Percentiles rank a stretch among this genome's conserved stretches.
These are phyloP conservation scores for Protomyctophum bolini DNA, from an alignment of 2,113 vertebrate species.

Conservation along the genomic window DNA sequence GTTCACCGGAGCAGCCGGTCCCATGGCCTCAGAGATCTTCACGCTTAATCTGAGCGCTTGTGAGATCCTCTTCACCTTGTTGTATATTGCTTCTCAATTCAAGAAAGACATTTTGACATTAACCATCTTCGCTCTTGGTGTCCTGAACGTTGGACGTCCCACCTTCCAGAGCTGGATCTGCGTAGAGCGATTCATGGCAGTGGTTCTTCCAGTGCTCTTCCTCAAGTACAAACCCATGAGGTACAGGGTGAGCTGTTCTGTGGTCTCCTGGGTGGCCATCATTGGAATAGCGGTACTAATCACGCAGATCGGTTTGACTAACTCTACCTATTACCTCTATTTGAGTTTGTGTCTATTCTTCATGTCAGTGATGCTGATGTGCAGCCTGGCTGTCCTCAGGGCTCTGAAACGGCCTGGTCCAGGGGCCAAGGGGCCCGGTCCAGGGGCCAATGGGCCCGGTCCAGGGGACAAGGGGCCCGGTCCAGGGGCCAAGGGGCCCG, in stretches of 20 bases:
- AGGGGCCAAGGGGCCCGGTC: too few species aligned
- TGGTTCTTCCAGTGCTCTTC: conserved; percentile 39
- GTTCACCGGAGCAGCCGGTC: neutral
- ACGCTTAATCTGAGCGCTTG: conserved; percentile 28
- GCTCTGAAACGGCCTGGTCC: conserved; percentile 7
- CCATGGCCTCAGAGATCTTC: conserved; percentile 29
- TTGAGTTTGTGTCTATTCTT: too few species aligned
- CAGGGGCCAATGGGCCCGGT: too few species aligned
- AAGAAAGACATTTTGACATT: rapidly evolving
- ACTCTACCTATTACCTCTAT: too few species aligned
- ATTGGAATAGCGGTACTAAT: too few species aligned
- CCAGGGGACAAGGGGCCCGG: too few species aligned
- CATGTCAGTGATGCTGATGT: neutral
- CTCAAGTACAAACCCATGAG: conserved; percentile 36
- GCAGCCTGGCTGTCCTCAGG: conserved; percentile 19
- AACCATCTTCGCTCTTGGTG: neutral
- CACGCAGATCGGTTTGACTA: too few species aligned
- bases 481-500: too few species aligned
- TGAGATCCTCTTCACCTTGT: conserved; percentile 21
- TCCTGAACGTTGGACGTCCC: conserved; percentile 15
- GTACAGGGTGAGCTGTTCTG: conserved; percentile 19
- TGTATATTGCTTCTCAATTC: neutral
- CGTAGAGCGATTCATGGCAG: conserved; percentile 39
- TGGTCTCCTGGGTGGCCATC: too few species aligned
- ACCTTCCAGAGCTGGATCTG: conserved; percentile 40